A percentile compares a stretch with the other conserved stretches of the same genome.
These are phyloP conservation scores for Amaurobius ferox DNA, from an alignment of 2,888 invertebrate genomes.

Conservation along the genomic window DNA sequence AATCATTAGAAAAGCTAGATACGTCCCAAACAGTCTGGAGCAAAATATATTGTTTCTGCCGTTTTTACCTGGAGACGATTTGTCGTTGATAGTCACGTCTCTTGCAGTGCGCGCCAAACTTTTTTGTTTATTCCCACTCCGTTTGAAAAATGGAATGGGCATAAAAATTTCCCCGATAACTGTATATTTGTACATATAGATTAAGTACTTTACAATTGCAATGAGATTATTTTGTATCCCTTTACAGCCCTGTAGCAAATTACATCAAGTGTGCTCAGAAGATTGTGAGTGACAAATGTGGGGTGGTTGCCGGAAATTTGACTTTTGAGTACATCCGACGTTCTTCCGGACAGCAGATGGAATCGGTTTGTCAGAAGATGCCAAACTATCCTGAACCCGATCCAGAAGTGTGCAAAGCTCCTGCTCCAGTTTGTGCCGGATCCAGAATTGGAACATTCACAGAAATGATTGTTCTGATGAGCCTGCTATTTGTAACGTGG, in stretches of 20 bases:
- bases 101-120: too few species aligned
- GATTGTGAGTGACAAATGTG: conserved; percentile 5
- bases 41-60: too few species aligned
- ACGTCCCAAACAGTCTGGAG: too few species aligned
- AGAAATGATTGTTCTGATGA: not conserved
- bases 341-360: conserved; percentile 32
- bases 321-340: conserved; percentile 31
- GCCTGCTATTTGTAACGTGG: not conserved
- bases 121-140: too few species aligned
- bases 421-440: conserved; percentile 10
- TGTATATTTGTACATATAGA: too few species aligned
- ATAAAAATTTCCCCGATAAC: too few species aligned
- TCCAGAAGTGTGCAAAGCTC: not conserved
- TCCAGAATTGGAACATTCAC: not conserved
- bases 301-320: conserved; percentile 27
- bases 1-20: too few species aligned
- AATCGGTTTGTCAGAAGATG: conserved; percentile 38
- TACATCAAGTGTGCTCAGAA: conserved; percentile 6
- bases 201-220: too few species aligned
- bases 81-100: too few species aligned
- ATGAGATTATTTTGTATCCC: too few species aligned
- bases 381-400: conserved; percentile 31
- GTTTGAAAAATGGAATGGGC: too few species aligned
- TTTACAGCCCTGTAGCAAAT: conserved; percentile 25
- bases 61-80: too few species aligned